A percentile compares a stretch with the other conserved stretches of the same genome.
Conservation (phyloP, 2,797 vertebrate species). For the Loris lydekkerianus region DNA sequence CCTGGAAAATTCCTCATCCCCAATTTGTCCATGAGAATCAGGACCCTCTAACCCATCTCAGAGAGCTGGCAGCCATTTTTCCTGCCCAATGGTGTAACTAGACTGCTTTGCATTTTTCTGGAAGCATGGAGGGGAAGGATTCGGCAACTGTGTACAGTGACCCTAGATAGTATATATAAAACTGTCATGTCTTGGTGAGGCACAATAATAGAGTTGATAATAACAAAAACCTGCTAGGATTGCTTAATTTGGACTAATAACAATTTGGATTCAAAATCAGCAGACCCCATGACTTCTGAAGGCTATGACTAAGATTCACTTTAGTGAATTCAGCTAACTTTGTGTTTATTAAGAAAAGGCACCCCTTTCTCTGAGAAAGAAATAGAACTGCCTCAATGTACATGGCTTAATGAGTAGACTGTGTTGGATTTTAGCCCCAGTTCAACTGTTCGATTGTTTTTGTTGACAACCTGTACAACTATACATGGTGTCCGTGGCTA, state of each 20-base stretch:
- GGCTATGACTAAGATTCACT: neutral
- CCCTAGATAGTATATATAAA: neutral
- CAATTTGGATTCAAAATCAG: constrained; percentile 51
- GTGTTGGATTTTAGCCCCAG: neutral
- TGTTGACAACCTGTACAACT: neutral
- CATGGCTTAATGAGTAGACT: neutral
- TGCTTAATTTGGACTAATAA: neutral
- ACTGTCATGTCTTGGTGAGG: neutral
- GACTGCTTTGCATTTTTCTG: neutral
- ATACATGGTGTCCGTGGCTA: neutral
- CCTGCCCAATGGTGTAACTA: neutral
- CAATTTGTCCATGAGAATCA: neutral
- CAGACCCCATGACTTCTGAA: constrained; percentile 30
- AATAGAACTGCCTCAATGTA: neutral
- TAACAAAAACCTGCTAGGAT: neutral
- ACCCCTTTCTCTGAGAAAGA: neutral
- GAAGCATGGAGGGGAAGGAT: neutral
- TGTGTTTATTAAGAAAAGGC: neutral
- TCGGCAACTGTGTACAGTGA: neutral
- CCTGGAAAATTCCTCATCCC: neutral
- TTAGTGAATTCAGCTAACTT: neutral
- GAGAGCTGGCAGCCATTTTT: neutral
- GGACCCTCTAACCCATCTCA: neutral
- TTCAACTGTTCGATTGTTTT: neutral
- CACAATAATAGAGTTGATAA: neutral